Evolutionary conservation across 2,888 invertebrate species (phyloP).

Genomic region (Arrhopalites spinosus): DNA sequence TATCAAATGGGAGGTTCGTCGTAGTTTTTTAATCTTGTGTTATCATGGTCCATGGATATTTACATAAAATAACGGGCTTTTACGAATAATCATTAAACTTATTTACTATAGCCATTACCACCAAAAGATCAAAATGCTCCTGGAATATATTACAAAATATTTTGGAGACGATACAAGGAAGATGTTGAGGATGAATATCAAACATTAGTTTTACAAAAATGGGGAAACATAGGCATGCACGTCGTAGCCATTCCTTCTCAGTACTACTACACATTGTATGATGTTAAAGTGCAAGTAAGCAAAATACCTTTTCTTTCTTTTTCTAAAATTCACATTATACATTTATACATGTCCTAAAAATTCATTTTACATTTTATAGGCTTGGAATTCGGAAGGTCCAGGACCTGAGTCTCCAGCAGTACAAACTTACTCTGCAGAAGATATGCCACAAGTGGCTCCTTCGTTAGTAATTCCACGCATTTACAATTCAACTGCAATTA

Average conservation of each 20-base stretch:
- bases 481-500: slow-evolving; percentile 89
- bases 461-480: slow-evolving; percentile 77
- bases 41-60: background rate
- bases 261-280: slow-evolving; percentile 80
- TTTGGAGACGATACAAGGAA: slow-evolving; percentile 72
- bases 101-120: slow-evolving; percentile 39
- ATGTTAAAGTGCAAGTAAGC: slow-evolving; percentile 77
- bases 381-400: slow-evolving; percentile 76
- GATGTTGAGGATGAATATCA: slow-evolving; percentile 77
- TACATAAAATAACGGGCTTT: background rate
- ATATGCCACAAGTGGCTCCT: slow-evolving; percentile 90
- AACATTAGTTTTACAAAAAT: slow-evolving; percentile 70
- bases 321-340: background rate
- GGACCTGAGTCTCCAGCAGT: slow-evolving; percentile 80
- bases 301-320: background rate
- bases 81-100: background rate
- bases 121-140: slow-evolving; percentile 80
- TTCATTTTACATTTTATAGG: slow-evolving; percentile 57
- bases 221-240: slow-evolving; percentile 76
- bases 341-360: background rate
- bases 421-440: slow-evolving; percentile 83
- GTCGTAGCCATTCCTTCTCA: slow-evolving; percentile 76
- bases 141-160: slow-evolving; percentile 87
- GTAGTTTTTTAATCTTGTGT: background rate
- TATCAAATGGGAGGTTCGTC: slow-evolving; percentile 76